A percentile compares a stretch with the other conserved stretches of the same genome.
Evolutionary conservation across 2,888 invertebrate genomes (phyloP).

Genomic region (Acleris emargana): DNA sequence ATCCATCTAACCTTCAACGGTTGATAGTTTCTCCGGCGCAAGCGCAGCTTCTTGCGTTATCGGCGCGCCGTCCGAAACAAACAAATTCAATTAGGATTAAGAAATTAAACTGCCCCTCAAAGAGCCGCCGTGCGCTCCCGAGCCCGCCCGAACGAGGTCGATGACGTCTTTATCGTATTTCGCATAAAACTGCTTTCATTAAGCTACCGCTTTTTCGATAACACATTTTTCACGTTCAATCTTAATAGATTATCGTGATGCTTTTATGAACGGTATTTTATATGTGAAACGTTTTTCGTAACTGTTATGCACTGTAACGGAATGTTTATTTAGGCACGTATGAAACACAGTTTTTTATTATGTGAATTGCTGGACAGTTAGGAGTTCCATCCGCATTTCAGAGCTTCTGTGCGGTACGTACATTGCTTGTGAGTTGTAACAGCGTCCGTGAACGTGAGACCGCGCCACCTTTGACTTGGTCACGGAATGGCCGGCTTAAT

Average conservation of each 20-base stretch:
- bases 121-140: constrained; percentile 67
- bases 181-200: constrained; percentile 49
- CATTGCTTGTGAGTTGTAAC: constrained; percentile 19
- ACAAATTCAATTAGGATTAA: constrained; percentile 83
- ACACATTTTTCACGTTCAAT: constrained; percentile 35
- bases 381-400: constrained; percentile 35
- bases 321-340: constrained; percentile 40
- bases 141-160: constrained; percentile 61
- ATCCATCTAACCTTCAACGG: constrained; percentile 63
- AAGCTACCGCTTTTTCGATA: constrained; percentile 36
- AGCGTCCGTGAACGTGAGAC: constrained; percentile 54
- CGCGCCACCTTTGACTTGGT: constrained; percentile 67
- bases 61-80: constrained; percentile 65
- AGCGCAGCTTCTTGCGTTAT: constrained; percentile 61
- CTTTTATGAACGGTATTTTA: constrained; percentile 35
- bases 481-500: constrained; percentile 54
- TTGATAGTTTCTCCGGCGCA: constrained; percentile 52
- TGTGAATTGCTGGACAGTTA: constrained; percentile 43
- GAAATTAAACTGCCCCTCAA: constrained; percentile 74
- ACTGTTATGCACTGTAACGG: constrained; percentile 37
- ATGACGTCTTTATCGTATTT: constrained; percentile 62
- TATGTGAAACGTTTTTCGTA: constrained; percentile 22
- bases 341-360: constrained; percentile 42
- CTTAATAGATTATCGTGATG: constrained; percentile 35
- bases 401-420: constrained; percentile 35